Evolutionary conservation across 2,113 vertebrate species (phyloP).

Genomic region (Aplodontia rufa): DNA sequence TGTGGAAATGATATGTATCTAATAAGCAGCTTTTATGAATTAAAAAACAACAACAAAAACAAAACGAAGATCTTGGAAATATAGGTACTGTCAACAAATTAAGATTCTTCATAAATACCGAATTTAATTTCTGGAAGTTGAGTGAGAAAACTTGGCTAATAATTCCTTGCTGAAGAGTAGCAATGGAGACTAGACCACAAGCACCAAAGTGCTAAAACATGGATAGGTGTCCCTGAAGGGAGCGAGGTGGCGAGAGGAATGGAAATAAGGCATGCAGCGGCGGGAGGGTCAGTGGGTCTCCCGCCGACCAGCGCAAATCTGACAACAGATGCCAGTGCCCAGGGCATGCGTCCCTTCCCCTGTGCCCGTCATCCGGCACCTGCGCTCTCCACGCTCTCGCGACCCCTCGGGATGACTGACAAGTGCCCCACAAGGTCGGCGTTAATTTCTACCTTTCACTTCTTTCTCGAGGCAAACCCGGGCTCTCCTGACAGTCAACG

Average conservation of each 20-base stretch:
- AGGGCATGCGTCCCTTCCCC: neutral
- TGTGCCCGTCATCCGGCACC: neutral
- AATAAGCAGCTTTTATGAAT: neutral
- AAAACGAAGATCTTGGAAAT: slow-evolving; percentile 34
- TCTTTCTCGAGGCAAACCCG: neutral
- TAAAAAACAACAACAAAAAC: neutral
- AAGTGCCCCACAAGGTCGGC: neutral
- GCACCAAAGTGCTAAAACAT: neutral
- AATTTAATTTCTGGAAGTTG: slow-evolving; percentile 47
- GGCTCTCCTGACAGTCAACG: neutral
- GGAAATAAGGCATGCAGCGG: neutral
- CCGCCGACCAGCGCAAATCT: neutral
- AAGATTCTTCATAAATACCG: slow-evolving; percentile 15
- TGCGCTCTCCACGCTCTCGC: neutral
- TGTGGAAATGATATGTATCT: slow-evolving; percentile 8
- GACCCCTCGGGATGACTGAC: neutral
- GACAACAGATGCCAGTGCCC: neutral
- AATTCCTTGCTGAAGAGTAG: neutral
- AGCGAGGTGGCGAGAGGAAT: neutral
- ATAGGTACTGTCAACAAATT: slow-evolving; percentile 34
- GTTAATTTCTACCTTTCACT: slow-evolving; percentile 13
- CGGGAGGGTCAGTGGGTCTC: neutral
- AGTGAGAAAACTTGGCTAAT: slow-evolving; percentile 45
- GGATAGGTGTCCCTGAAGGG: neutral
- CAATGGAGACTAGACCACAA: neutral